Conservation (phyloP, 1,140 invertebrate genomes). For the Frieseomelitta varia region DNA sequence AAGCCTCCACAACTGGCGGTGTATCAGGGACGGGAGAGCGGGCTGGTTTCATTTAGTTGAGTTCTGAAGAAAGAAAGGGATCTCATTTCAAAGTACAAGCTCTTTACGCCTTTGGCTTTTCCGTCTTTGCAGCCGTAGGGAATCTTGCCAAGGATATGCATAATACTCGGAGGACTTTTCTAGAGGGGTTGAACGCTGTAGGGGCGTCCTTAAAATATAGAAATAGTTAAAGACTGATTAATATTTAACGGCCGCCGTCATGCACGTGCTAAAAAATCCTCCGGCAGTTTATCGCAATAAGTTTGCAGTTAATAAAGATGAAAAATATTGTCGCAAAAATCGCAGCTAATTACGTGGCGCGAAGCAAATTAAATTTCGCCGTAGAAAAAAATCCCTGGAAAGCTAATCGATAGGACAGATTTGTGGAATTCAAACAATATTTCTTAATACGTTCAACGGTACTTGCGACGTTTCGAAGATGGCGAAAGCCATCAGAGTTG, state of each 20-base stretch:
- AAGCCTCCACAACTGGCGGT: conserved; percentile 67
- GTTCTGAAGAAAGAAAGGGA: conserved; percentile 76
- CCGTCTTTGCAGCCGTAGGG: conserved; percentile 68
- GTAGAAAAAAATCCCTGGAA: neutral
- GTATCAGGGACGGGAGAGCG: conserved; percentile 42
- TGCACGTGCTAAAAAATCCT: neutral
- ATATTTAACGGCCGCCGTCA: neutral
- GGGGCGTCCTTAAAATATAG: conserved; percentile 54
- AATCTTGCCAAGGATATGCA: conserved; percentile 72
- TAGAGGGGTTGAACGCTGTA: conserved; percentile 41
- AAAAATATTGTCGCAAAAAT: neutral
- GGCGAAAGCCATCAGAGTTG: no score
- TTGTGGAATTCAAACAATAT: no score
- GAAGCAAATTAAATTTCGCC: neutral
- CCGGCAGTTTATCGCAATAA: neutral
- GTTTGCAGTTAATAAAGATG: no score
- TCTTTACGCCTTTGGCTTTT: conserved; percentile 76
- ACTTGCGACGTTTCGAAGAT: no score
- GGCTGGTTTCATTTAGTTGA: conserved; percentile 73
- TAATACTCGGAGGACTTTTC: conserved; percentile 70
- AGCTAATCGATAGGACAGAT: no score
- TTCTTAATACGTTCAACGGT: no score
- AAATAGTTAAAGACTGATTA: conserved; percentile 70
- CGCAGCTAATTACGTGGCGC: neutral
- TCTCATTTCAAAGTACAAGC: conserved; percentile 74